Evolutionary conservation across 2,797 vertebrate species (phyloP), one percentile per base, ranked within the genome.

Genomic region (Chiroxiphia lanceolata): DNA sequence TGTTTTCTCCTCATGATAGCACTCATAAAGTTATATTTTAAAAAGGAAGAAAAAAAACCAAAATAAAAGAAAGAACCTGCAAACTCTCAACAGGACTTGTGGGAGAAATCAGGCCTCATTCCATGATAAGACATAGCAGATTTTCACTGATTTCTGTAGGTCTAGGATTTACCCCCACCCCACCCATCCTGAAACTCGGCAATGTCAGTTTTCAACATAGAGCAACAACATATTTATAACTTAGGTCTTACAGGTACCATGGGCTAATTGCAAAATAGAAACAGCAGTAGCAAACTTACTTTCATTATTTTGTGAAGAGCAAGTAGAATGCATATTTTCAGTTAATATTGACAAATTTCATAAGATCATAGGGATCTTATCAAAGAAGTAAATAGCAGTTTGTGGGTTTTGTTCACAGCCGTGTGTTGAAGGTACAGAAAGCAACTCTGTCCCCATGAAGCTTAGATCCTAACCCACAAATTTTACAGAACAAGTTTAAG

Each of bases 91-190:
- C 19, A 82, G 15, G 29, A 36, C 11, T 10, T 23, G 6, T 51
- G 9, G 7, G 29, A 82, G 29, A 85, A 71, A 42, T 64, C 8
- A 68, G 21, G 21, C 25, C 9, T 61, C 15, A 20, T 51, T 89
- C 26, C 15, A 34, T 9, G 4, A 19, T 38, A n/a, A 48, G 16
- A 33, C 6, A 47, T 8, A 72, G 5, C 2, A 50, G 15, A 74
- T 1, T 56, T 84, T 47, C 22, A 34, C 9, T 56, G 19, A 56
- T 22, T 83, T 78, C 13, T 6, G 0, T 42, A 27, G 17, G 6
- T n/a, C 81, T 87, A 47, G 0, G 0, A 42, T 9, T 54, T 11
- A 40, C 3, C 17, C 2, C 3, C 8, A 15, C 4, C 2, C 5
- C 20, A 48, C 6, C 7, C 25, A 4, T 12, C 3, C 14, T 21